phyloP scores from a whole-genome alignment of 2,888 invertebrate species.

The Limnephilus marmoratus region DNA sequence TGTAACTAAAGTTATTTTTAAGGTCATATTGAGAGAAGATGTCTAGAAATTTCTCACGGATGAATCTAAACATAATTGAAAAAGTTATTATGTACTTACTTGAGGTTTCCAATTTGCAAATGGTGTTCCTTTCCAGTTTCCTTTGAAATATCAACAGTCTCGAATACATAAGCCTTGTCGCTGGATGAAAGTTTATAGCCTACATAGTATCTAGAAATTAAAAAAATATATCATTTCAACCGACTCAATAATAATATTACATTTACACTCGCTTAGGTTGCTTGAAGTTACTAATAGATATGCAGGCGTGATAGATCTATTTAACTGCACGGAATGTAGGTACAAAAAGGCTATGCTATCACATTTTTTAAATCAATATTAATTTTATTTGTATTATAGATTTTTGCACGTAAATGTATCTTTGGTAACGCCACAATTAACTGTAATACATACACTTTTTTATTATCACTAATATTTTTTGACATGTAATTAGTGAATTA shows the following conservation, averaged over 20 bases:
- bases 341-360: too few species aligned
- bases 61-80: constrained; percentile 46
- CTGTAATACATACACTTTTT: too few species aligned
- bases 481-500: too few species aligned
- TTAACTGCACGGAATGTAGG: too few species aligned
- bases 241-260: neutral
- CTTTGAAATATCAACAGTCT: constrained; percentile 93
- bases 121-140: constrained; percentile 95
- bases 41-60: neutral
- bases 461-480: too few species aligned
- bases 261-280: too few species aligned
- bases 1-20: neutral
- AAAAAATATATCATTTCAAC: constrained; percentile 28
- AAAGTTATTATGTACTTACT: constrained; percentile 73
- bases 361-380: too few species aligned
- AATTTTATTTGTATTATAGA: too few species aligned
- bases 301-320: too few species aligned
- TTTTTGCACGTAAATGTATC: too few species aligned
- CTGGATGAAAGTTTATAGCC: constrained; percentile 91
- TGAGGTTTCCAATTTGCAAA: constrained; percentile 87
- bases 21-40: neutral
- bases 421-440: too few species aligned
- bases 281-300: too few species aligned
- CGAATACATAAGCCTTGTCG: constrained; percentile 92
- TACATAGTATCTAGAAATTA: constrained; percentile 87